Percentiles rank a stretch among this genome's conserved stretches.
phyloP scores from a whole-genome alignment of 2,888 invertebrate species.

The Andricus curvator region DNA sequence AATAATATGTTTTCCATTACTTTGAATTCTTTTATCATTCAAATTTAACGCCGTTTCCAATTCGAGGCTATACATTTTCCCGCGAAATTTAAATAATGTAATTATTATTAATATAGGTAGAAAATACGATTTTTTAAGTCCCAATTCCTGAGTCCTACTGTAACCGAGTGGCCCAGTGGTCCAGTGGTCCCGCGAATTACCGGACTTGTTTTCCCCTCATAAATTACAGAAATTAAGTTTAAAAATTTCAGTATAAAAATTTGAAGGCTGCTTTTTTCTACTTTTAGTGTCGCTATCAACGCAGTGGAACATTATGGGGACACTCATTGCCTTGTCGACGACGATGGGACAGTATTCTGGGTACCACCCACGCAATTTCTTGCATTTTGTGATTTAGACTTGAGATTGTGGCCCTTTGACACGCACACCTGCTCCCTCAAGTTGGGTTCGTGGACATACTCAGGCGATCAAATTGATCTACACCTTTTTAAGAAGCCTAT shows the following conservation, averaged over 20 bases:
- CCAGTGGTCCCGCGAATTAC: too few relatives aligned
- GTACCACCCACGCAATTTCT: conserved; percentile 85
- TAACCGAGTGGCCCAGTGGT: too few relatives aligned
- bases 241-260: too few relatives aligned
- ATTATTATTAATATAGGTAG: rapidly evolving
- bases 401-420: conserved; percentile 88
- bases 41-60: too few relatives aligned
- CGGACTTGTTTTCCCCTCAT: too few relatives aligned
- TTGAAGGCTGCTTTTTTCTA: conserved; percentile 6
- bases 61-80: too few relatives aligned
- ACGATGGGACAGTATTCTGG: conserved; percentile 82
- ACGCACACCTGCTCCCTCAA: conserved; percentile 83
- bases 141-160: too few relatives aligned
- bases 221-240: too few relatives aligned
- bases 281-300: conserved; percentile 81
- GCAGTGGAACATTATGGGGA: conserved; percentile 82
- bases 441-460: conserved; percentile 87
- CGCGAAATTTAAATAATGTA: too few relatives aligned
- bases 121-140: too few relatives aligned
- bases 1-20: too few relatives aligned
- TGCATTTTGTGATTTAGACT: conserved; percentile 83
- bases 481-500: conserved; percentile 42
- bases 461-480: conserved; percentile 81
- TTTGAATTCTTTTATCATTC: too few relatives aligned
- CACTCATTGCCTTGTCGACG: conserved; percentile 79